phyloP scores from a whole-genome alignment of 35 echinoderm and acorn worm species.

The Apostichopus californicus region DNA sequence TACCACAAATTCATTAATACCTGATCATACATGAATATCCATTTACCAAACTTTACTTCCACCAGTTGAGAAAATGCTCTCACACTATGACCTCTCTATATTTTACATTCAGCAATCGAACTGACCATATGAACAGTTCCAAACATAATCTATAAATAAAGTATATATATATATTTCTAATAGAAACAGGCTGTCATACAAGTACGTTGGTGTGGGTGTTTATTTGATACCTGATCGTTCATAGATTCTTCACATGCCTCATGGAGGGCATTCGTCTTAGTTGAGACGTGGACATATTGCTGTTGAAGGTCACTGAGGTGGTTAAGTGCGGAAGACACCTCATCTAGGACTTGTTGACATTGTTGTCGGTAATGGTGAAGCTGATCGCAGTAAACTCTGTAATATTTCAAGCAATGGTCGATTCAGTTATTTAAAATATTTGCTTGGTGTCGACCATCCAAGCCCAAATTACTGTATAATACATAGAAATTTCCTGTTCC shows the following conservation, averaged over 20 bases:
- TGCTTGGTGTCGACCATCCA: too few relatives aligned
- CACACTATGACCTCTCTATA: too few relatives aligned
- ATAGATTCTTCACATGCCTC: constrained; percentile 94
- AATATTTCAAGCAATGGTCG: too few relatives aligned
- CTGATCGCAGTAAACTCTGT: constrained; percentile 91
- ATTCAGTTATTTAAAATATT: too few relatives aligned
- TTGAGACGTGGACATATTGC: constrained; percentile 91
- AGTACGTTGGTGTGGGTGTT: too few relatives aligned
- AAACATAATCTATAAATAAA: not conserved
- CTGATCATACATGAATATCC: too few relatives aligned
- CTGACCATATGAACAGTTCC: not conserved
- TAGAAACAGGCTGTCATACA: too few relatives aligned
- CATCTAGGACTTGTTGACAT: constrained; percentile 89
- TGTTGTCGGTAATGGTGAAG: constrained; percentile 85
- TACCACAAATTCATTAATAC: too few relatives aligned
- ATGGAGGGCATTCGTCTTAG: constrained; percentile 96
- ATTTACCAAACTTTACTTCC: not conserved
- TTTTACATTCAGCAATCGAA: too few relatives aligned
- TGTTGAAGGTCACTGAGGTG: constrained; percentile 85
- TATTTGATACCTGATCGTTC: constrained; percentile 74
- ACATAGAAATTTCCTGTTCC: too few relatives aligned
- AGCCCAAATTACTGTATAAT: too few relatives aligned
- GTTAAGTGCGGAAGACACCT: constrained; percentile 84
- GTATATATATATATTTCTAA: too few relatives aligned
- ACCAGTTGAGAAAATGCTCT: not conserved